Base-by-base conservation (phyloP, 2,113 vertebrate species). In the Struthidea cinerea region DNA sequence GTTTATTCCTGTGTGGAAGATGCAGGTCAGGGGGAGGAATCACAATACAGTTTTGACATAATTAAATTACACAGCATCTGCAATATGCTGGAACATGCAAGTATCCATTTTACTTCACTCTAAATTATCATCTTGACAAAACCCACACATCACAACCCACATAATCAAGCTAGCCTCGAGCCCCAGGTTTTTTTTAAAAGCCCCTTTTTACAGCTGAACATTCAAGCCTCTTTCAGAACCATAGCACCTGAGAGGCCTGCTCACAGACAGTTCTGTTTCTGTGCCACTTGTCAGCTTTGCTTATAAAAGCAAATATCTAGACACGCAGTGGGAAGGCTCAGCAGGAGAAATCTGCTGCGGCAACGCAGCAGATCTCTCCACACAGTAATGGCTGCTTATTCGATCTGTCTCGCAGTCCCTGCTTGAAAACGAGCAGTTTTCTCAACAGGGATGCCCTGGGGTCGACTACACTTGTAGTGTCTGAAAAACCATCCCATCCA, bases 51-150 rank as follows among this genome's bases (percentile, higher is more conserved):
- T 65, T 95, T 75, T 83, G 70, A 79, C 37, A 76, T 61, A 91
- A 95, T 76, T 92, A 91, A 91, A 41, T 89, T 89, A 87, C 42
- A 73, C 22, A 14, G 61, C 57, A 89, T 76, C 89, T 79, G 87
- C 68, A 92, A 87, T 5, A 5, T 3, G 0, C 60, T 91, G 65
- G 28, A 94, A 94, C 9, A 59, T 22, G 44, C 23, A 75, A 87
- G 47, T 26, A 86, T 50, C 68, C 57, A 68, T 81, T 89, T 84
- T 70, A 71, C 49, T 84, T 80, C 56, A 41, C 15, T 47, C 67
- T 16, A 53, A 61, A 78, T 74, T 69, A 87, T 21, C 65, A 60
- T 49, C 69, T 84, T 90, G n/a, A 84, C 76, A 94, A 92, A 89
- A 84, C 67, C 84, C 84, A 96, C 95, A 42, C 50, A 57, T 50